These are phyloP conservation scores for Whitmania pigra DNA, from an alignment of 1,140 invertebrate genomes.

Conservation along the genomic window DNA sequence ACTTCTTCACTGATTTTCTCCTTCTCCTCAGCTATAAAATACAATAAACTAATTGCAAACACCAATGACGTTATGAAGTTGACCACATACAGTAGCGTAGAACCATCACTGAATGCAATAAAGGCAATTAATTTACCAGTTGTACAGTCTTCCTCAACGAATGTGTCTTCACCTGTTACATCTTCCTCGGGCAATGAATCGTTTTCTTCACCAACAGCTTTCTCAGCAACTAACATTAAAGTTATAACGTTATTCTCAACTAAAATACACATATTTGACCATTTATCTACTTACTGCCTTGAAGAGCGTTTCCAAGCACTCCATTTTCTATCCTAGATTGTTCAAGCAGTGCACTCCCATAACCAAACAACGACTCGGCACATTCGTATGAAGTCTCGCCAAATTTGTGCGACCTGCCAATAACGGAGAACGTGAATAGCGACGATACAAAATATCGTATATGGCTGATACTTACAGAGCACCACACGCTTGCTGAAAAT, in stretches of 20 bases:
- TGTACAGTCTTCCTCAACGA: constrained; percentile 8
- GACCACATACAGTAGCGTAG: background rate
- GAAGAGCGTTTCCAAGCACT: constrained; percentile 60
- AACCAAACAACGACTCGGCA: constrained; percentile 66
- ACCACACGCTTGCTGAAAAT: too few relatives aligned
- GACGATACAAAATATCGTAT: too few relatives aligned
- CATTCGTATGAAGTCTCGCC: constrained; percentile 64
- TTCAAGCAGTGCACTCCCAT: constrained; percentile 66
- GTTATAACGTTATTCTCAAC: background rate
- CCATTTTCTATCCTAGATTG: constrained; percentile 64
- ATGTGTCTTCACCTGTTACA: background rate
- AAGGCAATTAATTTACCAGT: constrained; percentile 9
- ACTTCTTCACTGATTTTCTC: constrained; percentile 31
- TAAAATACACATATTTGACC: background rate
- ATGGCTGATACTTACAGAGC: too few relatives aligned
- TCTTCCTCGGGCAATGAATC: background rate
- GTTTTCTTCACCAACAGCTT: background rate
- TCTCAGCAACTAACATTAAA: background rate
- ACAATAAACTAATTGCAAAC: background rate
- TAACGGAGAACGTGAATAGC: too few relatives aligned
- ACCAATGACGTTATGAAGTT: background rate
- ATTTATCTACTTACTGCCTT: constrained; percentile 43
- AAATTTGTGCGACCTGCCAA: constrained; percentile 44
- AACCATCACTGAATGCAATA: background rate
- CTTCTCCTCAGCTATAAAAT: constrained; percentile 29